Conservation (phyloP, 2,113 vertebrate genomes). For the Chaetodon trifascialis region DNA sequence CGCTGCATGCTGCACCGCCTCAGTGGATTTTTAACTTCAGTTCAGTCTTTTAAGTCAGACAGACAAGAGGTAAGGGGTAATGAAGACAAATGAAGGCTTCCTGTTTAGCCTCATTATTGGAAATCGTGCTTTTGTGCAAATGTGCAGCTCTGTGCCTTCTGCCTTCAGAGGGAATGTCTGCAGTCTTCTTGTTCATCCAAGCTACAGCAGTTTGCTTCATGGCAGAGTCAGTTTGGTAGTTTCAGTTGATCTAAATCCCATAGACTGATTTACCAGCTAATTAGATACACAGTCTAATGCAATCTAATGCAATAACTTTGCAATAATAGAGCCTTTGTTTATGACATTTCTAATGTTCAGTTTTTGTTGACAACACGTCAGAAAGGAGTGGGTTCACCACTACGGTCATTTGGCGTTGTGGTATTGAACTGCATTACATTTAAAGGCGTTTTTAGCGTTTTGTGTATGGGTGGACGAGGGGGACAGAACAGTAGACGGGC, state of each 20-base stretch:
- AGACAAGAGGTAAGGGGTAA: slow-evolving; percentile 38
- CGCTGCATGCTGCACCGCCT: slow-evolving; percentile 1
- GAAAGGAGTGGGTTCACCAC: neutral
- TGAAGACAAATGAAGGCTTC: slow-evolving; percentile 56
- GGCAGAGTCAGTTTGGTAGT: slow-evolving; percentile 7
- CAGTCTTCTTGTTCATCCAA: neutral
- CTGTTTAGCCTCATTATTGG: slow-evolving; percentile 48
- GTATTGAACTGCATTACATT: slow-evolving; percentile 18
- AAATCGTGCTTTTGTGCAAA: slow-evolving; percentile 44
- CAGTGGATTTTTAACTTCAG: neutral
- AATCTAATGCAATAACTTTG: slow-evolving; percentile 36
- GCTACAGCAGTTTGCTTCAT: slow-evolving; percentile 19
- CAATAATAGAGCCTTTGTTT: slow-evolving; percentile 19
- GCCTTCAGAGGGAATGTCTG: slow-evolving; percentile 31
- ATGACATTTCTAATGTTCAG: neutral
- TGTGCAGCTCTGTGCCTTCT: slow-evolving; percentile 31
- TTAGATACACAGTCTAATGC: slow-evolving; percentile 22
- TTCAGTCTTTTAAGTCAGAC: slow-evolving; percentile 40
- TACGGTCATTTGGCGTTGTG: neutral
- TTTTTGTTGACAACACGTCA: slow-evolving; percentile 15
- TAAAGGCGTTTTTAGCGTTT: slow-evolving; percentile 25
- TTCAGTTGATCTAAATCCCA: slow-evolving; percentile 28
- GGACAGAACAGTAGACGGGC: slow-evolving; percentile 49
- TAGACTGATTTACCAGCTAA: slow-evolving; percentile 10
- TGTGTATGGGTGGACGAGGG: neutral